Percentiles rank a stretch among this genome's conserved stretches.
Conservation (phyloP, 35 echinoderm and acorn worm genomes). For the Acanthaster planci region DNA sequence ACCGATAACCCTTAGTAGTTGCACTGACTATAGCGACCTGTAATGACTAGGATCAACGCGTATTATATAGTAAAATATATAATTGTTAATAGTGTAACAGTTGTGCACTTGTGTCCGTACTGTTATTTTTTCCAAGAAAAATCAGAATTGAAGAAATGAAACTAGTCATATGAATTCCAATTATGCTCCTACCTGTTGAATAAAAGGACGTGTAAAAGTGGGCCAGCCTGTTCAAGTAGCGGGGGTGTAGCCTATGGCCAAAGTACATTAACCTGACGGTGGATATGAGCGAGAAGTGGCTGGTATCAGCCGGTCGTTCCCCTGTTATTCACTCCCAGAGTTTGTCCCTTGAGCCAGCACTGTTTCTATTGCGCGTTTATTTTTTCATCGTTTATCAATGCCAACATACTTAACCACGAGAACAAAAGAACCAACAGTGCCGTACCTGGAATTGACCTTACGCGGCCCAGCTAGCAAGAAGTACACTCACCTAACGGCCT, state of each 20-base stretch:
- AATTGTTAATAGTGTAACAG: too few relatives aligned
- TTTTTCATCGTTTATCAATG: conserved; percentile 24
- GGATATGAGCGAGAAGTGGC: not conserved
- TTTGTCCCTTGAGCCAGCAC: conserved; percentile 13
- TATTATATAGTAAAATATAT: too few relatives aligned
- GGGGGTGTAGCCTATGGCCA: not conserved
- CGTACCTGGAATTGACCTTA: conserved; percentile 4
- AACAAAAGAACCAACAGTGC: not conserved
- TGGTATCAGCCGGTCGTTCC: not conserved
- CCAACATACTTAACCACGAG: conserved; percentile 1
- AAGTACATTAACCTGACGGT: not conserved
- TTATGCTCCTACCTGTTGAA: too few relatives aligned
- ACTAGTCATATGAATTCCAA: too few relatives aligned
- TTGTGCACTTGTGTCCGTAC: too few relatives aligned
- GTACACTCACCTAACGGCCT: conserved; percentile 7
- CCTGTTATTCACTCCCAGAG: conserved; percentile 3
- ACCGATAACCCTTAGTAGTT: too few relatives aligned
- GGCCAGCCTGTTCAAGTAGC: not conserved
- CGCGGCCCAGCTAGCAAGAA: not conserved
- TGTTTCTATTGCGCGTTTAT: conserved; percentile 14
- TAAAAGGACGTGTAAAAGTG: not conserved
- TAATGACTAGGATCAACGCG: too few relatives aligned
- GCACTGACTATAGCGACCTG: too few relatives aligned
- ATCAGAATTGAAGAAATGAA: too few relatives aligned
- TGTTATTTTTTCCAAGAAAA: too few relatives aligned